Evolutionary conservation across 2,888 invertebrate genomes (phyloP).

Genomic region (Meteorus cinctellus): DNA sequence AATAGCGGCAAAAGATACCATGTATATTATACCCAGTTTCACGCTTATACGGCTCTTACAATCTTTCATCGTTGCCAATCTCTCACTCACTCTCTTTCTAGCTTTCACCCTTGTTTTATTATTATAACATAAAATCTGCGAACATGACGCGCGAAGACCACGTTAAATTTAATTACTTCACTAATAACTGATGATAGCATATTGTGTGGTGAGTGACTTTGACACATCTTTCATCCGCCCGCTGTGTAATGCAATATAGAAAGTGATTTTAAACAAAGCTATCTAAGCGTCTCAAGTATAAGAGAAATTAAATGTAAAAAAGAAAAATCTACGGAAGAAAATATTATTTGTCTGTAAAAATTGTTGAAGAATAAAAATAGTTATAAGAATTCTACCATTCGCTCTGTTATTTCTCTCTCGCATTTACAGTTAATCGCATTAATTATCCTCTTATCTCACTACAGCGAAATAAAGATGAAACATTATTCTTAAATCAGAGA

Average conservation of each 20-base stretch:
- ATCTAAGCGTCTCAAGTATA: too few relatives aligned
- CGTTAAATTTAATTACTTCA: conserved; percentile 53
- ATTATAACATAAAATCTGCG: conserved; percentile 29
- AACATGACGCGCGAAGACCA: conserved; percentile 37
- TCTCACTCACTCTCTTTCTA: not conserved
- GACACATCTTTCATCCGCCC: not conserved
- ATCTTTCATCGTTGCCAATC: not conserved
- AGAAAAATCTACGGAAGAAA: too few relatives aligned
- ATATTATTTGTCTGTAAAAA: too few relatives aligned
- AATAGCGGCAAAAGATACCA: conserved; percentile 12
- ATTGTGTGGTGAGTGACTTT: not conserved
- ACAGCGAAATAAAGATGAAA: too few relatives aligned
- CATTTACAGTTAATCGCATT: too few relatives aligned
- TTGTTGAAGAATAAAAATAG: too few relatives aligned
- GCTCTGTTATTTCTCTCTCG: not conserved
- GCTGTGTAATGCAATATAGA: not conserved
- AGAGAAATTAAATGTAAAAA: too few relatives aligned
- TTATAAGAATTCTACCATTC: too few relatives aligned
- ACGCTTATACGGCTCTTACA: not conserved
- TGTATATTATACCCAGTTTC: not conserved
- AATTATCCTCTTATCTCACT: too few relatives aligned
- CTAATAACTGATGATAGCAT: conserved; percentile 41
- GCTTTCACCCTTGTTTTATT: conserved; percentile 17
- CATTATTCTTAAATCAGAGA: too few relatives aligned
- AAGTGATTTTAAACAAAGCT: too few relatives aligned